phyloP scores from a whole-genome alignment of 2,797 vertebrate species.

The Lophius americanus region DNA sequence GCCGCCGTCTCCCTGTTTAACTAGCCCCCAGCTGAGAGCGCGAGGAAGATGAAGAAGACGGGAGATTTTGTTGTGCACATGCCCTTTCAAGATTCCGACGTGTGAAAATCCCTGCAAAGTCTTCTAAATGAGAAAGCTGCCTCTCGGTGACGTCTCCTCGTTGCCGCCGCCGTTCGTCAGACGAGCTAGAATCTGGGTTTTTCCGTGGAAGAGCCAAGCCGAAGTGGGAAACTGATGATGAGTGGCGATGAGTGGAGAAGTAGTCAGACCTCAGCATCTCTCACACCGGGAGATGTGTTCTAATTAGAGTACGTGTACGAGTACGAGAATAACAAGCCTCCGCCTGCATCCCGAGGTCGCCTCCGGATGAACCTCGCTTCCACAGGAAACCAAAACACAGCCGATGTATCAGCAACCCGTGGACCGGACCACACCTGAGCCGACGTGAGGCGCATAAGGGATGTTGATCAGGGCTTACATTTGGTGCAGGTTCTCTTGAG shows the following conservation, averaged over 20 bases:
- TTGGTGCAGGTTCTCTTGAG: constrained; percentile 9
- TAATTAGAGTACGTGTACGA: constrained; percentile 76
- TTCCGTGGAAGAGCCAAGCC: constrained; percentile 48
- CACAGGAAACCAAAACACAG: constrained; percentile 50
- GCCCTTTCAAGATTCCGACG: constrained; percentile 49
- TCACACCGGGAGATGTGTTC: constrained; percentile 74
- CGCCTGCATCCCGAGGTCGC: constrained; percentile 61
- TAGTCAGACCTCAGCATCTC: constrained; percentile 61
- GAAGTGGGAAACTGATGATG: constrained; percentile 66
- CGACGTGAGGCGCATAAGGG: constrained; percentile 36
- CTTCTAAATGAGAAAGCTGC: constrained; percentile 60
- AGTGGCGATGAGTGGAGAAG: constrained; percentile 35
- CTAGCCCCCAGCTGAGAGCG: constrained; percentile 34
- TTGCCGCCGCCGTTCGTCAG: constrained; percentile 64
- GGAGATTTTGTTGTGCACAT: constrained; percentile 12
- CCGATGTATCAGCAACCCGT: constrained; percentile 55
- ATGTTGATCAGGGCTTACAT: constrained; percentile 20
- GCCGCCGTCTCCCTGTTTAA: constrained; percentile 18
- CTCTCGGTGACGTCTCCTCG: constrained; percentile 55
- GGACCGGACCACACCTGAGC: constrained; percentile 56
- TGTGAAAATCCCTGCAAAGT: constrained; percentile 45
- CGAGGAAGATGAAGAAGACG: constrained; percentile 27
- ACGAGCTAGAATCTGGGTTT: constrained; percentile 40
- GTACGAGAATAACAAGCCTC: constrained; percentile 75
- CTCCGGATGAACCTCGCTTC: constrained; percentile 54